Percentiles rank a stretch among this genome's conserved stretches.
Evolutionary conservation across 2,113 vertebrate species (phyloP).

Genomic region (Indicator maculatus): DNA sequence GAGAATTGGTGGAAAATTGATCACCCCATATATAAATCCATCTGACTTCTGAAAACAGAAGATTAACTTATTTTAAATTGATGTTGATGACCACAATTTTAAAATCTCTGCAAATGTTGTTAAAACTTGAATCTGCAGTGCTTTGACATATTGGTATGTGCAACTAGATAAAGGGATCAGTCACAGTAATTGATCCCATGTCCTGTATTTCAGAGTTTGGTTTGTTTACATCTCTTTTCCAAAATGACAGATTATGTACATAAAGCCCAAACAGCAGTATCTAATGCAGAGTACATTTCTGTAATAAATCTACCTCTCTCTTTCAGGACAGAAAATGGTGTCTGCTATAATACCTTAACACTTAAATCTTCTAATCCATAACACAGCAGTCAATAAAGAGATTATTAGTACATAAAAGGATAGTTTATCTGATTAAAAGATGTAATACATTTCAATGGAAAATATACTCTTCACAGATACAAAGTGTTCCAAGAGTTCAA

Average conservation of each 20-base stretch:
- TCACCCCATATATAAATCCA: background rate
- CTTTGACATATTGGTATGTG: background rate
- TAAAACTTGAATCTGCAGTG: background rate
- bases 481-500: background rate
- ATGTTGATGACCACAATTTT: background rate
- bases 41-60: background rate
- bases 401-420: background rate
- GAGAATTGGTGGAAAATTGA: background rate
- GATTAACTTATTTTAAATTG: background rate
- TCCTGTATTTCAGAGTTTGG: background rate
- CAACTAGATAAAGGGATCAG: background rate
- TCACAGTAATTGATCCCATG: background rate
- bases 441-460: background rate
- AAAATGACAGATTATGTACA: background rate
- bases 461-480: background rate
- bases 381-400: conserved; percentile 4
- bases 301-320: background rate
- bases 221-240: background rate
- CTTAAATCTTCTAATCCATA: background rate
- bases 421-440: background rate
- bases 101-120: background rate
- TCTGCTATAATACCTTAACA: background rate
- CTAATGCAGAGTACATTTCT: background rate
- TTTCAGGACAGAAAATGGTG: background rate
- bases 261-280: background rate